These are phyloP conservation scores for Gasterosteus aculeatus DNA, from an alignment of 2,113 vertebrate species.

Conservation along the genomic window DNA sequence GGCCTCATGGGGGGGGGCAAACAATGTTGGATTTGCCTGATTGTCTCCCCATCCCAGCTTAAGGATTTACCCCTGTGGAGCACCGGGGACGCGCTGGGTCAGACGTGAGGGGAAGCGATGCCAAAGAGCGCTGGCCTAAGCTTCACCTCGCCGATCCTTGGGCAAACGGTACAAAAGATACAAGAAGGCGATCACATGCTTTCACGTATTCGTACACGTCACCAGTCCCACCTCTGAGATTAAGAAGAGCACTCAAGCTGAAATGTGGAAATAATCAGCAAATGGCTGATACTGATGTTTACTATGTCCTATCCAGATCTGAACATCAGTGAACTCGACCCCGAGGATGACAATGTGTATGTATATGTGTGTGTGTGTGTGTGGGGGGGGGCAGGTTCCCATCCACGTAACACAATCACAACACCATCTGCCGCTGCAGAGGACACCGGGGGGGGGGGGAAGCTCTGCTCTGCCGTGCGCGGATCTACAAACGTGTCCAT, in stretches of 20 bases:
- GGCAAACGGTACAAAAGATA: neutral
- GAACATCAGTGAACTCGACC: conserved; percentile 3
- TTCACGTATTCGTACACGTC: neutral
- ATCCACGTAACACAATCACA: conserved; percentile 25
- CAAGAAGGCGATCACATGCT: neutral
- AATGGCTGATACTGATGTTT: conserved; percentile 32
- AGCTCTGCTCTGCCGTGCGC: neutral
- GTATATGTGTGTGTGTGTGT: neutral
- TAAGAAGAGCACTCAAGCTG: conserved; percentile 21
- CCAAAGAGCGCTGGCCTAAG: neutral
- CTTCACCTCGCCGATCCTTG: neutral
- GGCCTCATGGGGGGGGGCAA: neutral
- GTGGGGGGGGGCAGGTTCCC: conserved; percentile 23
- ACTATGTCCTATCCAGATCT: conserved; percentile 14
- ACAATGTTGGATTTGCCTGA: neutral
- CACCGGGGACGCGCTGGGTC: neutral
- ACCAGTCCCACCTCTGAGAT: conserved; percentile 3
- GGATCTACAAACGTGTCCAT: conserved; percentile 22
- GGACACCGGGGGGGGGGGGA: conserved; percentile 20
- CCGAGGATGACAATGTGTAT: conserved; percentile 12
- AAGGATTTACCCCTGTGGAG: neutral
- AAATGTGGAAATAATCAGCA: conserved; percentile 43
- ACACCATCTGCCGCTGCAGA: conserved; percentile 44
- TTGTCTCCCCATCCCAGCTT: neutral
- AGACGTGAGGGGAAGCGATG: neutral